Base-by-base conservation (phyloP, 2,113 vertebrate species). In the Colius striatus region DNA sequence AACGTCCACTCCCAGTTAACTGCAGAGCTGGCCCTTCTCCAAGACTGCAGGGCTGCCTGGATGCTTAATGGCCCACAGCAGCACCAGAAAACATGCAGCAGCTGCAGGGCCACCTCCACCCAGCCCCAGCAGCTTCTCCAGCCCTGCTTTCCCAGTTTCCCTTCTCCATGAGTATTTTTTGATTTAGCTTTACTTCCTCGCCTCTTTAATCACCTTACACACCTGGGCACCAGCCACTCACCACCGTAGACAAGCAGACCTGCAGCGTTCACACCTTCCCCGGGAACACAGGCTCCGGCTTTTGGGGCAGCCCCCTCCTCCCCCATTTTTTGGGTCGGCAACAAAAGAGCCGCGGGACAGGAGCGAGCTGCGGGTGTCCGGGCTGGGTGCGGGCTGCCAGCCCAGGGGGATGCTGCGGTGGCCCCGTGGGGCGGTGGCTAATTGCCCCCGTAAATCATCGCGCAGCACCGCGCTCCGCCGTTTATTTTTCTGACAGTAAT, bases 401-500 rank as follows among this genome's bases (percentile, higher is more conserved):
- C 26, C 29, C 34, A 50, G 1, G 50, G 62, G 72, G 76, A 34
- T 53, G 80, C 71, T 58, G 87, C 95, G 25, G 76, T 34, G 5
- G 82, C 89, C 87, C n/a, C n/a, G 94, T 98, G 98, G 99, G 99
- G 99, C 98, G 98, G 98, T 98, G 98, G 98, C 98, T 99, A 99
- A 99, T 99, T 99, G 99, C 99, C 99, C 99, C 99, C 98, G 99
- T 99, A 99, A 99, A 99, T 99, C 99, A 99, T 98, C 41, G 97
- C 92, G 95, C 98, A 73, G 98, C 98, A 97, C 97, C 95, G 97
- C 97, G 96, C 98, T 98, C 97, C 98, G 98, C 98, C 99, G 99
- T 99, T 99, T 99, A 99, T 99, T 99, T 99, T 99, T 99, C 98
- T 99, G 99, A 99, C 99, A 99, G 99, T 99, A 99, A 99, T 99